Evolutionary conservation across 2,888 invertebrate species (phyloP).

Genomic region (Rhingia rostrata): DNA sequence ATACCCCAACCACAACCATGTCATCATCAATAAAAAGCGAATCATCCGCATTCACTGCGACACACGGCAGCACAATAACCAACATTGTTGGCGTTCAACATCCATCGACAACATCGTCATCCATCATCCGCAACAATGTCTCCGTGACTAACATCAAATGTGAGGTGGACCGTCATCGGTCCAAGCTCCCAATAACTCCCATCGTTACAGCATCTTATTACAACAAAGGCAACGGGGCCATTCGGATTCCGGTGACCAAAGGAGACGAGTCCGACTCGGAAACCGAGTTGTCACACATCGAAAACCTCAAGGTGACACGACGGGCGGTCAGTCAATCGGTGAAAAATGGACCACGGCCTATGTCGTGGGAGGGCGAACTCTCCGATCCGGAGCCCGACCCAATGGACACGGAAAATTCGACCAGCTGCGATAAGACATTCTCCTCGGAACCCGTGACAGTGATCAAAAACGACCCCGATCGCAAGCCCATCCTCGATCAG

Average conservation of each 20-base stretch:
- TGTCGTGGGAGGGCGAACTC: constrained; percentile 97
- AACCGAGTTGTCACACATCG: constrained; percentile 82
- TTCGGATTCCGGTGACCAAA: constrained; percentile 79
- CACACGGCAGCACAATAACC: constrained; percentile 67
- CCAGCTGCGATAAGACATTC: constrained; percentile 72
- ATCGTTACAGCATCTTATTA: constrained; percentile 78
- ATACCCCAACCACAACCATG: constrained; percentile 49
- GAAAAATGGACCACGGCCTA: constrained; percentile 87
- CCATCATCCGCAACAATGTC: constrained; percentile 84
- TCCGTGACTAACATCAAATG: constrained; percentile 92
- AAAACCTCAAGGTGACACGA: constrained; percentile 84
- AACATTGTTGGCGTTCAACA: constrained; percentile 65
- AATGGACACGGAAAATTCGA: constrained; percentile 82
- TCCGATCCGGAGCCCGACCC: constrained; percentile 88
- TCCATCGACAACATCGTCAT: constrained; percentile 73
- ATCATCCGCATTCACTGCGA: constrained; percentile 51
- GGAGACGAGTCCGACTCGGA: constrained; percentile 82
- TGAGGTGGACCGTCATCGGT: constrained; percentile 78
- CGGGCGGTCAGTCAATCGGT: constrained; percentile 81
- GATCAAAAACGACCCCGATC: constrained; percentile 77
- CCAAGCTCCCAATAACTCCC: constrained; percentile 69
- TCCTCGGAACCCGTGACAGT: constrained; percentile 75
- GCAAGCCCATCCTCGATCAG: constrained; percentile 79
- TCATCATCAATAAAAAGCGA: constrained; percentile 69
- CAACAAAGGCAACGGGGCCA: constrained; percentile 78